Evolutionary conservation across 1,140 invertebrate genomes (phyloP), one percentile per base, ranked within the genome.

Genomic region (Oreohelix idahoensis): DNA sequence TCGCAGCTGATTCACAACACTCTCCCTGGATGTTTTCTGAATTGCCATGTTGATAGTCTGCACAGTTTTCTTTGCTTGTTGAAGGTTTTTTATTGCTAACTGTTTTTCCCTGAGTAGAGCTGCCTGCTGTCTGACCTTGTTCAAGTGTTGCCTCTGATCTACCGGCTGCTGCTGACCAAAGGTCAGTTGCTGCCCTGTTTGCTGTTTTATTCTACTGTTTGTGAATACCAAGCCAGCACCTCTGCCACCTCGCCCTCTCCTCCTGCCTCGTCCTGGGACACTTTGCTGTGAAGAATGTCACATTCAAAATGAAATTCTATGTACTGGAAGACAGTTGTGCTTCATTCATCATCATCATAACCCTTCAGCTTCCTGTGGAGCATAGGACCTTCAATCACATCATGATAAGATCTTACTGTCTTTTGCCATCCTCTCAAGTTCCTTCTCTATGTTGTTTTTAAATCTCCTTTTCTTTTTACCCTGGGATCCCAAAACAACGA

Each of bases 41-140:
- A 77, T 51, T 13, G 75, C 75, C 75, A 51, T 49, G n/a, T 49
- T 77, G 13, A 77, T 58, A 26, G 26, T 53, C 23, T 77, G 75
- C 29, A 77, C 36, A 38, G 17, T 77, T n/a, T 77, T 77, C 51
- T 77, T 1, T 4, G 75, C 75, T 29, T 49, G 42, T 32, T 77
- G 75, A 2, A 77, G 75, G n/a, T 77, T 77, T 77, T 32, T 77
- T 10, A 77, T 45, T 2, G 75, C 75, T n/a, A 53, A 23, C 29
- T 77, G 42, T 53, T 77, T n/a, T 58, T 77, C 49, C 13, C 75
- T 39, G 26, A 77, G 49, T 32, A 77, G n/a, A 26, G 75, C 32
- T 20, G 75, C 75, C 75, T 77, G 75, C 45, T 49, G 32, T n/a
- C 23, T 49, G 20, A 36, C 75, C 32, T 49, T 53, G 75, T 53